These are phyloP conservation scores for Petrocephalus microphthalmus DNA, from an alignment of 2,113 vertebrate genomes.

Conservation along the genomic window DNA sequence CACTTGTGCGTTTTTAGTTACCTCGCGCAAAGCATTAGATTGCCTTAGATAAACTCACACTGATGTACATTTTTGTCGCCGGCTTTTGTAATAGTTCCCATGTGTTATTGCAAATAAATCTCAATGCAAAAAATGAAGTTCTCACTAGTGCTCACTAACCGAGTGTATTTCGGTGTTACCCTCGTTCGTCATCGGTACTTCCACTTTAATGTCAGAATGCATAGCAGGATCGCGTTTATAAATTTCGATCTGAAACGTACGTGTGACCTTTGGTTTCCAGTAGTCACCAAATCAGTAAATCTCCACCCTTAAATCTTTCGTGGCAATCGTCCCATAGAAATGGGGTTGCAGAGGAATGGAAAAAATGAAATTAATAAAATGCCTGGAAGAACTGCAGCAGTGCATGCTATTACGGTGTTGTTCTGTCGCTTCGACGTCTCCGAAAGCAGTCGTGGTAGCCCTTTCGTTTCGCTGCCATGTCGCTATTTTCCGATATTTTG, in stretches of 20 bases:
- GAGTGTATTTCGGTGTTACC: not conserved
- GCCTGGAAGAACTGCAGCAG: not conserved
- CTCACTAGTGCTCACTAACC: not conserved
- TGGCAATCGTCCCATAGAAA: not conserved
- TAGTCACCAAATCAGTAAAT: not conserved
- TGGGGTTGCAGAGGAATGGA: not conserved
- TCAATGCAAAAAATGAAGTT: not conserved
- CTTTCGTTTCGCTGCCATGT: not conserved
- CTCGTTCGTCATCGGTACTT: not conserved
- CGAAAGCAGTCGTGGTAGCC: not conserved
- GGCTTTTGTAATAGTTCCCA: not conserved
- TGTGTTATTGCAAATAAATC: not conserved
- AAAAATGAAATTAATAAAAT: not conserved
- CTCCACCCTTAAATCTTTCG: not conserved
- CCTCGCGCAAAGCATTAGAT: not conserved
- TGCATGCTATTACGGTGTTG: not conserved
- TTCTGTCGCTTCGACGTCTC: not conserved
- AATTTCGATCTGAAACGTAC: not conserved
- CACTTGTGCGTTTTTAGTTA: not conserved
- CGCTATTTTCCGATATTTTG: not conserved
- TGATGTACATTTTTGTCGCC: not conserved
- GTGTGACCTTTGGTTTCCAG: not conserved
- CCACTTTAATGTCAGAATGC: not conserved
- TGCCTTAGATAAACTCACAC: not conserved
- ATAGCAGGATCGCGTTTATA: not conserved